These are phyloP conservation scores for Indri indri DNA, from an alignment of 2,113 vertebrate species.

Conservation along the genomic window DNA sequence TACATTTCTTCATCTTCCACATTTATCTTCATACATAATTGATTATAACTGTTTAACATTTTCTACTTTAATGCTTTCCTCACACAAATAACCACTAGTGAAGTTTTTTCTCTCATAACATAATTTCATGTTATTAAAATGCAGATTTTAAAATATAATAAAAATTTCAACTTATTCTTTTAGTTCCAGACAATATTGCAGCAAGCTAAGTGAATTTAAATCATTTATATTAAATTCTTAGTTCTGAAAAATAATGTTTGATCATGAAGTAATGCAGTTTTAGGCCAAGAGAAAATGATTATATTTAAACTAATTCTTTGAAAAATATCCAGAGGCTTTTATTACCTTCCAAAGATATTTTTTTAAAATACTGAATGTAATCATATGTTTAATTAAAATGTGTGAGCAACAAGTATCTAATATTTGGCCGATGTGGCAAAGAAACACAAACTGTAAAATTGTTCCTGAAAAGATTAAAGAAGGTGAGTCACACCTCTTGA, in stretches of 20 bases:
- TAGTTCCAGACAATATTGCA: background rate
- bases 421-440: slow-evolving; percentile 14
- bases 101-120: background rate
- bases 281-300: slow-evolving; percentile 6
- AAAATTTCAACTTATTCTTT: background rate
- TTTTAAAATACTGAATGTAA: background rate
- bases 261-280: background rate
- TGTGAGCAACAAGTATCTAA: background rate
- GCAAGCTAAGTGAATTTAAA: slow-evolving; percentile 17
- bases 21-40: background rate
- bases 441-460: background rate
- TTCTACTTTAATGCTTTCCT: background rate
- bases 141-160: background rate
- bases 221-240: background rate
- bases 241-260: slow-evolving; percentile 41
- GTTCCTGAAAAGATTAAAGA: background rate
- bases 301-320: slow-evolving; percentile 2
- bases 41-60: background rate
- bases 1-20: background rate
- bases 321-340: slow-evolving; percentile 39
- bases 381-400: slow-evolving; percentile 16
- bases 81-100: background rate
- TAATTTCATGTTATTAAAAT: background rate
- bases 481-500: background rate
- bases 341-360: slow-evolving; percentile 11